Evolutionary conservation across 2,113 vertebrate species (phyloP).

Genomic region (Procapra przewalskii): DNA sequence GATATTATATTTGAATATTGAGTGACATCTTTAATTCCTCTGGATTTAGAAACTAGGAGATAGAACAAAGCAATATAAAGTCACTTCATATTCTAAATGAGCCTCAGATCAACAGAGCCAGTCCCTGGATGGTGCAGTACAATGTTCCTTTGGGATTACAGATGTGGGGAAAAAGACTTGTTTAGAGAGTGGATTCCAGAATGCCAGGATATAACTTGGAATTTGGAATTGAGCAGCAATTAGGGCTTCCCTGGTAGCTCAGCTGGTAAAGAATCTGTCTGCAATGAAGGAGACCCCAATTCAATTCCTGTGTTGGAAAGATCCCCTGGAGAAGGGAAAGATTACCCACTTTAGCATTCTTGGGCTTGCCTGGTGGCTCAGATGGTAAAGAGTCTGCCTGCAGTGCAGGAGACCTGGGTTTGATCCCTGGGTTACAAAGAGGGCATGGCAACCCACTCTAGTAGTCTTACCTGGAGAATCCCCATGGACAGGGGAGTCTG

Average conservation of each 20-base stretch:
- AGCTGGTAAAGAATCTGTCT: not conserved
- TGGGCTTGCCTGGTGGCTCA: not conserved
- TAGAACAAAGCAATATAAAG: too few species aligned
- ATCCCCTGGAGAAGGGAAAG: not conserved
- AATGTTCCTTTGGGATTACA: not conserved
- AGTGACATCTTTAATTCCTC: not conserved
- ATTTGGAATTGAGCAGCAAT: not conserved
- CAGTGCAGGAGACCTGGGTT: not conserved
- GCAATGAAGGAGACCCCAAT: not conserved
- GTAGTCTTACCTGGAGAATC: not conserved
- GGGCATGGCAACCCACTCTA: not conserved
- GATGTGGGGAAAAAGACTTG: not conserved
- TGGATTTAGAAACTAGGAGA: not conserved
- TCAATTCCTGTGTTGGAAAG: not conserved
- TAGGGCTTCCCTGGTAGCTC: not conserved
- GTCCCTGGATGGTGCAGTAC: not conserved
- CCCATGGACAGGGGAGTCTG: not conserved
- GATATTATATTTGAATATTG: not conserved
- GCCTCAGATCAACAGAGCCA: not conserved
- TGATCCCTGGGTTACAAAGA: not conserved
- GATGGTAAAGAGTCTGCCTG: not conserved
- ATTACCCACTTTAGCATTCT: not conserved
- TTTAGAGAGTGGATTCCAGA: not conserved
- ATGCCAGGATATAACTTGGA: too few species aligned
- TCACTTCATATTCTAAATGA: not conserved